Conservation (phyloP, 2,888 invertebrate genomes). For the Tribolium freemani region DNA sequence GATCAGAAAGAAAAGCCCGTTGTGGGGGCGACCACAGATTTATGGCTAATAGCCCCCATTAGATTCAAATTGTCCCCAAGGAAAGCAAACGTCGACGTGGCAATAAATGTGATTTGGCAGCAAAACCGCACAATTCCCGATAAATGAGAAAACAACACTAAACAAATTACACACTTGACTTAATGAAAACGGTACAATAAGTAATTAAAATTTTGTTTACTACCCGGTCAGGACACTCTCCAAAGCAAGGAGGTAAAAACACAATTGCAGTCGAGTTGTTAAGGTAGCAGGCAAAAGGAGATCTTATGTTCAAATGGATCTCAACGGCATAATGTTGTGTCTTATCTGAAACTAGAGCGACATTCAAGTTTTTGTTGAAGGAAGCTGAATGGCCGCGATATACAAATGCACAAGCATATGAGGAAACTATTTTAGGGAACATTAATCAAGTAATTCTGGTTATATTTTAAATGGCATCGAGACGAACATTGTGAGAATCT, state of each 20-base stretch:
- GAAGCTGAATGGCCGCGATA: neutral
- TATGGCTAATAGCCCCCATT: constrained; percentile 26
- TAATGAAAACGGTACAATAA: constrained; percentile 3
- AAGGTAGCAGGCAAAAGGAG: constrained; percentile 13
- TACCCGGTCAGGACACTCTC: constrained; percentile 1
- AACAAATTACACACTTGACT: constrained; percentile 1
- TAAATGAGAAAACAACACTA: constrained; percentile 2
- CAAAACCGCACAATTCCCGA: neutral
- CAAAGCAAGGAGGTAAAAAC: constrained; percentile 26
- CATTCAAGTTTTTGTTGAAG: constrained; percentile 20
- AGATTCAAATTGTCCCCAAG: constrained; percentile 2
- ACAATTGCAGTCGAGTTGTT: constrained; percentile 24
- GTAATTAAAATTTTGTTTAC: constrained; percentile 31
- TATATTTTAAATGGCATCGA: constrained; percentile 24
- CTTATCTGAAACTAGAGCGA: constrained; percentile 23
- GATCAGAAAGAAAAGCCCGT: neutral
- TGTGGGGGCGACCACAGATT: neutral
- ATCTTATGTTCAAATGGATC: constrained; percentile 30
- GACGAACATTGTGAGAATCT: constrained; percentile 25
- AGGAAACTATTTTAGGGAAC: constrained; percentile 5
- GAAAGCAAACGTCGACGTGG: constrained; percentile 14
- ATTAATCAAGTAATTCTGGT: constrained; percentile 18
- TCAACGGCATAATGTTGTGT: constrained; percentile 15
- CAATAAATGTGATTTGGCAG: constrained; percentile 12
- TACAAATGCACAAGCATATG: constrained; percentile 11